Percentiles rank a stretch among this genome's conserved stretches.
Evolutionary conservation across 1,140 invertebrate genomes (phyloP).

Genomic region (Aphaenogaster ashmeadi): DNA sequence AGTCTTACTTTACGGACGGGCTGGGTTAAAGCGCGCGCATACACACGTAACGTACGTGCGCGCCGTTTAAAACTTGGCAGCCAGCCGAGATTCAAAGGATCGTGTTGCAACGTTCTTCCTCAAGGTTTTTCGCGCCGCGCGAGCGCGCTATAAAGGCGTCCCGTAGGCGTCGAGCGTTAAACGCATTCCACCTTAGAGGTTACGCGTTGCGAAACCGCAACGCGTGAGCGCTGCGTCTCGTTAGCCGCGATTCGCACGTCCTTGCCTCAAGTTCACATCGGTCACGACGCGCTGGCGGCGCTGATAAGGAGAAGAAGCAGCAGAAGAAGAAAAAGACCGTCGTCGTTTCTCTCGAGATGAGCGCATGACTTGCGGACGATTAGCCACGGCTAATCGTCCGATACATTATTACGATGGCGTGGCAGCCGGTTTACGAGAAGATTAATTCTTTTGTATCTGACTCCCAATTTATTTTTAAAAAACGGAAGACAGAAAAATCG

Average conservation of each 20-base stretch:
- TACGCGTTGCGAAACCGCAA: constrained; percentile 84
- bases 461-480: not conserved
- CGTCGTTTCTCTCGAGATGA: not conserved
- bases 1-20: constrained; percentile 19
- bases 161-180: constrained; percentile 87
- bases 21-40: constrained; percentile 15
- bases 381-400: constrained; percentile 45
- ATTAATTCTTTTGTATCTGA: constrained; percentile 4
- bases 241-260: constrained; percentile 84
- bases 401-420: constrained; percentile 29
- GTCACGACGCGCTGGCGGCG: constrained; percentile 59
- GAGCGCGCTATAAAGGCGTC: constrained; percentile 82
- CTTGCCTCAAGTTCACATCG: constrained; percentile 86
- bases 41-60: constrained; percentile 45
- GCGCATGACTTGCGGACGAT: constrained; percentile 3
- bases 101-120: constrained; percentile 86
- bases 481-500: not conserved
- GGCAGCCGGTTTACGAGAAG: not conserved
- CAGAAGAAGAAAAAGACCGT: constrained; percentile 21
- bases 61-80: constrained; percentile 83
- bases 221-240: constrained; percentile 80
- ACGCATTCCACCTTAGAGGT: constrained; percentile 87
- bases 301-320: constrained; percentile 52
- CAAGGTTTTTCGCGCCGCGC: constrained; percentile 83
- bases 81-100: constrained; percentile 85